Percentiles rank a stretch among this genome's conserved stretches.
Evolutionary conservation across 1,140 invertebrate species (phyloP).

Genomic region (Nasonia longicornis): DNA sequence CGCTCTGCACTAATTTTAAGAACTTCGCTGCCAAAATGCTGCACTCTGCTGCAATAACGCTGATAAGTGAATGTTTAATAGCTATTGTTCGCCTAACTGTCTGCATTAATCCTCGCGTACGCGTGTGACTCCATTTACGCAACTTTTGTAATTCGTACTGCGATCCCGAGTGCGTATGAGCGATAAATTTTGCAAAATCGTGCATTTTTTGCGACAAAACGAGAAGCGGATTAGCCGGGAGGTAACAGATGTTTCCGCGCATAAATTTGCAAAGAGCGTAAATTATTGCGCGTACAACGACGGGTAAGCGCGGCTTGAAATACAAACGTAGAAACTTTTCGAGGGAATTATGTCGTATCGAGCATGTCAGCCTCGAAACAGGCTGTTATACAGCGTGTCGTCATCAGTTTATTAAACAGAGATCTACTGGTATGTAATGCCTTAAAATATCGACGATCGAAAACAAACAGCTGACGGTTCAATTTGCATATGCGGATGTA

Average conservation of each 20-base stretch:
- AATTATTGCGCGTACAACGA: background rate
- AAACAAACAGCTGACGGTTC: background rate
- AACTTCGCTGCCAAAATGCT: too few relatives aligned
- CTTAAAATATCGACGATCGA: background rate
- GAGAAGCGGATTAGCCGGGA: background rate
- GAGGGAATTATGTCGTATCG: background rate
- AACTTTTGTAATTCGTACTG: background rate
- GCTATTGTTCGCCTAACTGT: background rate
- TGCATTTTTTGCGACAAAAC: background rate
- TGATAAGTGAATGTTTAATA: background rate
- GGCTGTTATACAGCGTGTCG: background rate
- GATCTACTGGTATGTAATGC: background rate
- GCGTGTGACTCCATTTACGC: background rate
- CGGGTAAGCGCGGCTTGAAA: background rate
- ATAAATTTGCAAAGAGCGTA: background rate
- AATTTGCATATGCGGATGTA: background rate
- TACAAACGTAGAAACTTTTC: background rate
- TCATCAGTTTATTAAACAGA: background rate
- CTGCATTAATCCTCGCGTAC: background rate
- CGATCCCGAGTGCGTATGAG: background rate
- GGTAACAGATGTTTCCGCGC: background rate
- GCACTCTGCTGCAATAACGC: background rate
- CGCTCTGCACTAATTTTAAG: too few relatives aligned
- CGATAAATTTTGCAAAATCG: background rate
- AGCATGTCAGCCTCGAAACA: background rate